Conservation (phyloP, 2,113 vertebrate genomes). For the Sturnus vulgaris region DNA sequence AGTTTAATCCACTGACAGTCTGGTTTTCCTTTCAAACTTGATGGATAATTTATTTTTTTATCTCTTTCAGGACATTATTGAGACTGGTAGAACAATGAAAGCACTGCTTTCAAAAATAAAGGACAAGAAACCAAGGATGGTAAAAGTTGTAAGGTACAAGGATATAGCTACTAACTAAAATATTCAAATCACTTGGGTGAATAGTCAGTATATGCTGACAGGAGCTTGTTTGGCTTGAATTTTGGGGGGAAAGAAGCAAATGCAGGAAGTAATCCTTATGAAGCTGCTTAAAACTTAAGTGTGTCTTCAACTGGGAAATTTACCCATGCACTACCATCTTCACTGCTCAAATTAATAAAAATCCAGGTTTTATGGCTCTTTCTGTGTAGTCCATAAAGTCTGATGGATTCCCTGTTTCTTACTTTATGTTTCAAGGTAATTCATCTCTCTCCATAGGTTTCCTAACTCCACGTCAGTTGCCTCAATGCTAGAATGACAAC, state of each 20-base stretch:
- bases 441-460: neutral
- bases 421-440: neutral
- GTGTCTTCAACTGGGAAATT: neutral
- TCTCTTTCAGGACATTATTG: slow-evolving; percentile 79
- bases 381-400: neutral
- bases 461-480: neutral
- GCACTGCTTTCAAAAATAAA: slow-evolving; percentile 76
- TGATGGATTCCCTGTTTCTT: neutral
- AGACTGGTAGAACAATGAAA: slow-evolving; percentile 82
- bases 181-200: neutral
- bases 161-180: neutral
- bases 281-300: neutral
- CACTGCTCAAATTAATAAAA: neutral
- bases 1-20: neutral
- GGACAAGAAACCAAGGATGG: slow-evolving; percentile 78
- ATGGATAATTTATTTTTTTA: neutral
- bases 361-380: neutral
- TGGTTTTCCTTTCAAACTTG: neutral
- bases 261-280: neutral
- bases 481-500: neutral
- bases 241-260: neutral
- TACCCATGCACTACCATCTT: neutral
- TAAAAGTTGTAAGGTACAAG: slow-evolving; percentile 83
- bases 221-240: neutral
- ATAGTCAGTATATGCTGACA: neutral